Evolutionary conservation across 2,797 vertebrate genomes (phyloP), one percentile per base, ranked within the genome.

Genomic region (Mormyrops boulengeri): DNA sequence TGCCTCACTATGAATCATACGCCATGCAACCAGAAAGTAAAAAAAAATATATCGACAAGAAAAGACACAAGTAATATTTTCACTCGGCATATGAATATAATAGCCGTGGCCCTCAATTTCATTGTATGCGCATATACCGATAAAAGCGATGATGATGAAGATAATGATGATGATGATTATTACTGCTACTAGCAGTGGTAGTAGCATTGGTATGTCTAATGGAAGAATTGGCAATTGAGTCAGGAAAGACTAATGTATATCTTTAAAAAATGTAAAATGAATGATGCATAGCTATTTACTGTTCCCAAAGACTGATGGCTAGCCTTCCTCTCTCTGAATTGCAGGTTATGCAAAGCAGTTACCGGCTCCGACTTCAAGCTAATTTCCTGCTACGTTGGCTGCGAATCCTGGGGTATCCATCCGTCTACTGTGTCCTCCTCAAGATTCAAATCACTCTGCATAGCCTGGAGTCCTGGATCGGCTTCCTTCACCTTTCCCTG

Each of bases 191-290:
- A 47, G 38, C 38, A 80, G 19, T 17, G 7, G 7, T 82, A 47
- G 34, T 8, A 80, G 41, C 19, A 47, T n/a, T n/a, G 14, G 38
- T 66, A 12, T 17, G 52, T 14, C 41, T 62, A 88, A 88, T 47
- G 17, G 86, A 41, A 26, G 41, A 85, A 85, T 14, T 53, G 26
- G 87, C 5, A 60, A 90, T 91, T 73, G 90, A 91, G 92, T 92
- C 92, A 93, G 88, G 9, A 73, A 90, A 62, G 73, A 93, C 89
- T 85, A 88, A 90, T 87, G 88, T 92, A 91, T 92, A 91, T 88
- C 89, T 92, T 93, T 89, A 89, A 73, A 89, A 89, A 91, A 89
- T 93, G 90, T 93, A 91, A 93, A 92, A 92, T 92, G 93, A 91
- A 92, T 93, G 92, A 92, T 91, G 91, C 92, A 92, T 92, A 91